Percentiles rank a stretch among this genome's conserved stretches.
Evolutionary conservation across 2,797 vertebrate genomes (phyloP).

Genomic region (Pipistrellus pygmaeus): DNA sequence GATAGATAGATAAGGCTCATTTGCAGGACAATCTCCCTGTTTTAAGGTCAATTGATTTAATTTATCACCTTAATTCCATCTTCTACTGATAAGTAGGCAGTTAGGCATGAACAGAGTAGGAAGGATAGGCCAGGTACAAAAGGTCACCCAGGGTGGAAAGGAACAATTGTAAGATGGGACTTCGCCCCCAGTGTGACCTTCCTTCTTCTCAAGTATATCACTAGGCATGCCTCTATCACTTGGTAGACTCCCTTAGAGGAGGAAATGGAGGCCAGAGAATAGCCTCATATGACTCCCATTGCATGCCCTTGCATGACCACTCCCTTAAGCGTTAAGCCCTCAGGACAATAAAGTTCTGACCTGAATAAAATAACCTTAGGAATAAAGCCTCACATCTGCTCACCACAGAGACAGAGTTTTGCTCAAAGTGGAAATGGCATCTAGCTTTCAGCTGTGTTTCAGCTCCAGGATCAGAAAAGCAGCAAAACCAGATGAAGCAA

Average conservation of each 20-base stretch:
- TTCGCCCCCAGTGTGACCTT: not conserved
- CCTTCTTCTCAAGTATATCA: not conserved
- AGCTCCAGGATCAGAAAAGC: not conserved
- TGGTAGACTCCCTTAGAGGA: not conserved
- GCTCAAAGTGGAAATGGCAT: not conserved
- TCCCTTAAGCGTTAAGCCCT: not conserved
- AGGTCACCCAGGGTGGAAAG: not conserved
- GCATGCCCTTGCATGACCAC: not conserved
- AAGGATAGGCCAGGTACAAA: not conserved
- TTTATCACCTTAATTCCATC: not conserved
- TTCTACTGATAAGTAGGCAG: not conserved
- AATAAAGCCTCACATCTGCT: not conserved
- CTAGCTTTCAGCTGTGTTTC: not conserved
- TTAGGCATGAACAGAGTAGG: not conserved
- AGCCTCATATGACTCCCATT: not conserved
- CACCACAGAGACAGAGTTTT: not conserved
- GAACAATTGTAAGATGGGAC: not conserved
- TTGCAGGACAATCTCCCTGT: not conserved
- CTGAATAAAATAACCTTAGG: not conserved
- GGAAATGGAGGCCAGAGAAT: not conserved
- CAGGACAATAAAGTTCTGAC: not conserved
- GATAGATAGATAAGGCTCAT: too few species aligned
- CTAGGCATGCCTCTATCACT: not conserved
- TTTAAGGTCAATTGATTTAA: not conserved
- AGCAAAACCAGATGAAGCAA: not conserved